Conservation (phyloP, 2,888 invertebrate species). For the Drosophila testacea region DNA sequence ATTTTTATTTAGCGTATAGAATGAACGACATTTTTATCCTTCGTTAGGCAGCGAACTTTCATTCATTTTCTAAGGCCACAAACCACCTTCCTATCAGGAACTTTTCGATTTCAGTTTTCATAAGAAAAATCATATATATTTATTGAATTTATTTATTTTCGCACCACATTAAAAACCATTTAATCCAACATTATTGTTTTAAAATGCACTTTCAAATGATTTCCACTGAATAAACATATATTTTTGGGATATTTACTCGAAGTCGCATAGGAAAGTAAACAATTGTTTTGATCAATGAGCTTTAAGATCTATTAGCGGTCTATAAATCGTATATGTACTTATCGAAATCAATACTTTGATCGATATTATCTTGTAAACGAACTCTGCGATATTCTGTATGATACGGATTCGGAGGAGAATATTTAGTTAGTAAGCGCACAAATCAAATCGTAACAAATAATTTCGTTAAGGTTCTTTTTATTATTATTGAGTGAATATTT, state of each 20-base stretch:
- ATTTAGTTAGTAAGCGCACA: constrained; percentile 61
- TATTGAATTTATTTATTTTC: constrained; percentile 43
- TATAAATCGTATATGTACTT: constrained; percentile 14
- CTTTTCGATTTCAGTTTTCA: neutral
- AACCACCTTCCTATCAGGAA: neutral
- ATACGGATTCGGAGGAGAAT: constrained; percentile 13
- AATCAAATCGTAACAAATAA: constrained; percentile 48
- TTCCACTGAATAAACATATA: neutral
- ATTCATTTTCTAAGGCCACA: neutral
- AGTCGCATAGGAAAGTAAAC: constrained; percentile 6
- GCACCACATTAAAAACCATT: constrained; percentile 17
- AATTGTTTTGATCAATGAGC: neutral
- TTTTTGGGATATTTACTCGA: constrained; percentile 8
- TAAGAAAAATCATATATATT: constrained; percentile 18
- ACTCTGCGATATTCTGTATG: constrained; percentile 1
- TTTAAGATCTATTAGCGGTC: neutral
- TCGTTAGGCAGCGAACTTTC: neutral
- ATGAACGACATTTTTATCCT: neutral
- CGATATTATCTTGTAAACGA: constrained; percentile 12
- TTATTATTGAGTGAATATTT: constrained; percentile 59
- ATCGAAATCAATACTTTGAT: constrained; percentile 8
- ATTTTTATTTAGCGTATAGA: constrained; percentile 12
- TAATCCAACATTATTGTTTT: neutral
- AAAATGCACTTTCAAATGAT: constrained; percentile 1
- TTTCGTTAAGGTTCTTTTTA: constrained; percentile 69